Base-by-base conservation (phyloP, 2,888 invertebrate species). In the Neocrepidodera transversa region DNA sequence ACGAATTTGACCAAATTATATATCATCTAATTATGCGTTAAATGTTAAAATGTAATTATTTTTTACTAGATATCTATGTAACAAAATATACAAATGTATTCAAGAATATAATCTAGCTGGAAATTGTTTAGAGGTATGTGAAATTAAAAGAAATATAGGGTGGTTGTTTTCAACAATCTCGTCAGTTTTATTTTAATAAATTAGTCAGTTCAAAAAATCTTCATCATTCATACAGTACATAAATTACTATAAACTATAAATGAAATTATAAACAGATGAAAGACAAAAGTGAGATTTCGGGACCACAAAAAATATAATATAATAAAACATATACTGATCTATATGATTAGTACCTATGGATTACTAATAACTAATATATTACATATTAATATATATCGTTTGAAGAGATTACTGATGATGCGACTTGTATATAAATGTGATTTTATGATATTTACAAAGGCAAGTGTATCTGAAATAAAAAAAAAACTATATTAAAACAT, bases 371-470 rank as follows among this genome's bases (percentile, higher is more conserved):
- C 40, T 42, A 51, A 26, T 51, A 54, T 54, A 43, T 51, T 54
- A 54, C 45, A 54, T 54, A 23, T 10, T 52, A 32, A 17, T 42
- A 23, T 51, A 43, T 30, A 43, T 11, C 38, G 23, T 50, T 8
- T 38, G 50, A 49, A 13, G 52, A 53, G 30, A 52, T 50, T 51
- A 55, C 30, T 20, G 28, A 30, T 50, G 42, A 51, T 60, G 51
- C 30, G 32, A 16, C 17, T 52, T 52, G 30, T 7, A 35, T 54
- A 54, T 51, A 48, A 53, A 42, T 38, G 45, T 53, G 38, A 53
- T 43, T 49, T 32, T 57, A 42, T 62, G 48, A 38, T 63, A 65
- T 63, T 42, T 65, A 65, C 65, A 65, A 65, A 65, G 65, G 65
- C 65, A 65, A 65, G 63, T 60, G 52, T 49, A 58, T 56, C 65